Percentiles rank a stretch among this genome's conserved stretches.
phyloP scores from a whole-genome alignment of 2,888 invertebrate genomes.

The Cremastinae sp. region DNA sequence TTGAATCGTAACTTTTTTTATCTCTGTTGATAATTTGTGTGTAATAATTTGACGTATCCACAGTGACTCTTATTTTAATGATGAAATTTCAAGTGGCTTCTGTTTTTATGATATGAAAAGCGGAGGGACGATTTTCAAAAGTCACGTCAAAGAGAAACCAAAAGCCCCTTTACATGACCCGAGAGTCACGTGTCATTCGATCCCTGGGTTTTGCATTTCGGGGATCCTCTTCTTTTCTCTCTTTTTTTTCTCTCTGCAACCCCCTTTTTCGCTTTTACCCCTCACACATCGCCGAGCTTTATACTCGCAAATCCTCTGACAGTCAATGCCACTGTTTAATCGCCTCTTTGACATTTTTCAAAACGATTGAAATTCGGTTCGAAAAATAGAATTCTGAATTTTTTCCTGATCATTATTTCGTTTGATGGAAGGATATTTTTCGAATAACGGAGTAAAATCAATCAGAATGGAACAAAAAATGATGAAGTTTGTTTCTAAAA shows the following conservation, averaged over 20 bases:
- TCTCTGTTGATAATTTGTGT: not conserved
- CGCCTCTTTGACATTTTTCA: too few relatives aligned
- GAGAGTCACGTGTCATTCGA: conserved; percentile 25
- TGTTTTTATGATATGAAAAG: not conserved
- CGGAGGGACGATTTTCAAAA: conserved; percentile 24
- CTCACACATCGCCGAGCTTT: conserved; percentile 5
- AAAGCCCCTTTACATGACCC: conserved; percentile 20
- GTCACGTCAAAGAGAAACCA: conserved; percentile 36
- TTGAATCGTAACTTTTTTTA: not conserved
- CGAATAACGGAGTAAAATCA: too few relatives aligned
- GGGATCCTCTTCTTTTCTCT: conserved; percentile 22
- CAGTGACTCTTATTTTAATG: not conserved
- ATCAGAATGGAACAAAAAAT: too few relatives aligned
- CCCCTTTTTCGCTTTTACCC: not conserved
- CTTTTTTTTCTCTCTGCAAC: not conserved
- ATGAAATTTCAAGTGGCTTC: not conserved
- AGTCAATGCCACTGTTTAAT: too few relatives aligned
- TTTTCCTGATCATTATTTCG: too few relatives aligned
- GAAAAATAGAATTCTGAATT: too few relatives aligned
- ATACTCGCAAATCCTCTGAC: not conserved
- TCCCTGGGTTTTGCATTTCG: conserved; percentile 27
- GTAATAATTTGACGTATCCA: not conserved
- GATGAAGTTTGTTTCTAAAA: too few relatives aligned
- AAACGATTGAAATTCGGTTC: too few relatives aligned
- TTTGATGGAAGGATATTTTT: too few relatives aligned